Base-by-base conservation (phyloP, 2,888 invertebrate species). In the Trilocha varians region DNA sequence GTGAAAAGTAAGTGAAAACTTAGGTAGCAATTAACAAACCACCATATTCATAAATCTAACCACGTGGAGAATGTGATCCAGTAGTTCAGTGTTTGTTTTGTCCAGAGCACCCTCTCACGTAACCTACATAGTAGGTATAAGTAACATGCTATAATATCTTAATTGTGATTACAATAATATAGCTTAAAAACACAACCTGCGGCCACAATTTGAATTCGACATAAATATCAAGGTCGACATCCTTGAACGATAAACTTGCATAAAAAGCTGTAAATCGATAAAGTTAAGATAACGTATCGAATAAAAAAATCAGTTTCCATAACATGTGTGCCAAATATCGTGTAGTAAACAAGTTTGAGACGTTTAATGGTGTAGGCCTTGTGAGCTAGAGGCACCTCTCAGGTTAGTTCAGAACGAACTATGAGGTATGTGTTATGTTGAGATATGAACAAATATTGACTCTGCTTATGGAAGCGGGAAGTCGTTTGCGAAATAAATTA, bases 361-460 rank as follows among this genome's bases (percentile, higher is more conserved):
- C 54, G 47, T 49, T 53, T 52, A 50, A 55, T 53, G 47, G 54
- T 51, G 50, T 42, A 50, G 43, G 41, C 40, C 53, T 52, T 47
- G 49, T 49, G 39, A 42, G 43, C 48, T 44, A 49, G 65, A 65
- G 69, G 66, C 62, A 60, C 64, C 60, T 61, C 55, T 57, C 55
- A 67, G 65, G 65, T 69, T 62, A 55, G 43, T 54, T 57, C 52
- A 47, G 46, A 40, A 55, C 36, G 49, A 57, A 50, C 45, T 53
- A 44, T 44, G 25, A 25, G 25, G 3, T 39, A 46, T 46, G 43
- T 52, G 39, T 36, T 36, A 16, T 39, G 44, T 52, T 42, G 49
- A 58, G 52, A 42, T 53, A 44, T 49, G 39, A 47, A 53, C 52
- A 62, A 70, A 78, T 73, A 78, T 78, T 78, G 69, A 66, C 66